These are phyloP conservation scores for Heliothis subflexa DNA, from an alignment of 1,140 invertebrate genomes.

Conservation along the genomic window DNA sequence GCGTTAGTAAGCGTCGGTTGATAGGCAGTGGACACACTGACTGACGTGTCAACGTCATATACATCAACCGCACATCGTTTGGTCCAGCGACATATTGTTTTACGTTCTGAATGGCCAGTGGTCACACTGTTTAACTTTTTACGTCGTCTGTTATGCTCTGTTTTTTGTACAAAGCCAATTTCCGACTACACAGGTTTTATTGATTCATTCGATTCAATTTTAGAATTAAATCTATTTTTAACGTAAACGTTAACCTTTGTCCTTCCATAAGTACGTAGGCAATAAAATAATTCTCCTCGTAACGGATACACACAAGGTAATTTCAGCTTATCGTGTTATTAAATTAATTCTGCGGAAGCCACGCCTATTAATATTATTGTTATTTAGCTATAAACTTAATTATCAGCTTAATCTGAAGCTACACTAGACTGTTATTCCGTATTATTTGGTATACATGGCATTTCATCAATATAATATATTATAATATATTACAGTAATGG, in stretches of 20 bases:
- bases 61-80: neutral
- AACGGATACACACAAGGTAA: neutral
- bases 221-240: neutral
- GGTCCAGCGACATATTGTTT: neutral
- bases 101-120: neutral
- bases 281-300: neutral
- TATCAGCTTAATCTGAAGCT: neutral
- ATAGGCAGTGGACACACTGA: neutral
- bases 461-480: neutral
- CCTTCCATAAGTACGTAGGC: too few relatives aligned
- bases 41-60: neutral
- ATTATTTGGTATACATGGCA: neutral
- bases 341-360: neutral
- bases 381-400: slow-evolving; percentile 4
- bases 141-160: neutral
- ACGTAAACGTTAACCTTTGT: neutral
- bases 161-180: neutral
- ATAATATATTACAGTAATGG: too few relatives aligned
- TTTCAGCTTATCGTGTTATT: neutral
- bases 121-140: neutral
- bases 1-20: neutral
- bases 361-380: neutral
- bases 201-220: neutral
- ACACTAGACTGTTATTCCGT: neutral
- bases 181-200: neutral